These are phyloP conservation scores for Porites divaricata DNA, from an alignment of 92 coral and sea anemone genomes.

Conservation along the genomic window DNA sequence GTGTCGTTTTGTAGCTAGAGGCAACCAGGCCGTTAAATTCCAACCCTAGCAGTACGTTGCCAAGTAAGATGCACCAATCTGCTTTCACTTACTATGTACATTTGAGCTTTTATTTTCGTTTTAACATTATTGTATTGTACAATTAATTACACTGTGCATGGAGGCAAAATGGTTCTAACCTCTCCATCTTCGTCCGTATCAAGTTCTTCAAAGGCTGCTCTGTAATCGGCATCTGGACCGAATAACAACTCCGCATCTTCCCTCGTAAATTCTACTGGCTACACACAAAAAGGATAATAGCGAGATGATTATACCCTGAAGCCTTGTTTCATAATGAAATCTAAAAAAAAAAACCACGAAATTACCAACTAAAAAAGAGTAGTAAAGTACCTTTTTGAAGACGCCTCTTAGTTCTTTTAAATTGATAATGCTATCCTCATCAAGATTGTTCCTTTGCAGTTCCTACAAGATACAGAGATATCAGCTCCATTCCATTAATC, in stretches of 20 bases:
- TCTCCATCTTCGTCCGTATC: conserved; percentile 98
- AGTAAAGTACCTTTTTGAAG: conserved; percentile 71
- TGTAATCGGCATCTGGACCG: conserved; percentile 86
- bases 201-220: conserved; percentile 93
- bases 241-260: conserved; percentile 89
- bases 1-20: too few relatives aligned
- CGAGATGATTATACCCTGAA: too few relatives aligned
- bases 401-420: conserved; percentile 90
- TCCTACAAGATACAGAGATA: conserved; percentile 63
- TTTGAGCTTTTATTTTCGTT: too few relatives aligned
- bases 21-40: too few relatives aligned
- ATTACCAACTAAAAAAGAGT: not conserved
- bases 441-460: conserved; percentile 93
- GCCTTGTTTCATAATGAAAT: too few relatives aligned
- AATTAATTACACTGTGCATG: not conserved
- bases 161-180: conserved; percentile 40
- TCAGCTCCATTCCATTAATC: not conserved
- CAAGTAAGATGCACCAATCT: too few relatives aligned
- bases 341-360: too few relatives aligned
- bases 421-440: conserved; percentile 96
- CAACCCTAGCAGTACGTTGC: too few relatives aligned
- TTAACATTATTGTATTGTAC: too few relatives aligned
- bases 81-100: too few relatives aligned
- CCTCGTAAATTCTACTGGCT: conserved; percentile 85
- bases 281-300: not conserved